Evolutionary conservation across 1,140 invertebrate species (phyloP).

Genomic region (Leptinotarsa defecta): DNA sequence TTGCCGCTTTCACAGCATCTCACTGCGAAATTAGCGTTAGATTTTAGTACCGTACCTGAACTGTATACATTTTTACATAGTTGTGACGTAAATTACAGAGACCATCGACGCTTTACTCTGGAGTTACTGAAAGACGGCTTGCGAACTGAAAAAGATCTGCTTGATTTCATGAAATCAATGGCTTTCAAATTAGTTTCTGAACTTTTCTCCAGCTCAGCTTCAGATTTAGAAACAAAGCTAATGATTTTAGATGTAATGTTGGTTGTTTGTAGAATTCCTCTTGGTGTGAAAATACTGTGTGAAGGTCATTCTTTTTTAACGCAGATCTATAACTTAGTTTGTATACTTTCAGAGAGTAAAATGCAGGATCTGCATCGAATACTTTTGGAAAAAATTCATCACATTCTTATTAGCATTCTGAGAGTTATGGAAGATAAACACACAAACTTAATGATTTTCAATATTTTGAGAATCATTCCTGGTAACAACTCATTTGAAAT

Average conservation of each 20-base stretch:
- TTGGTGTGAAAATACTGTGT: conserved; percentile 64
- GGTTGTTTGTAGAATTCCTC: conserved; percentile 63
- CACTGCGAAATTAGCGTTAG: conserved; percentile 69
- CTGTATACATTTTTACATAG: conserved; percentile 75
- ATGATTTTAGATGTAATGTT: conserved; percentile 67
- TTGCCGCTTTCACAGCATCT: conserved; percentile 70
- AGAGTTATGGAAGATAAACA: conserved; percentile 34
- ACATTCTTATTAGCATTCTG: conserved; percentile 37
- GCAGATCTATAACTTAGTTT: conserved; percentile 49
- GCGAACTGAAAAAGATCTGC: conserved; percentile 59
- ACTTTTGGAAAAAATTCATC: conserved; percentile 30
- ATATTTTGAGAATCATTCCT: conserved; percentile 27
- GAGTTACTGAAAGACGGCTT: conserved; percentile 69
- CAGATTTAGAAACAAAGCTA: conserved; percentile 62
- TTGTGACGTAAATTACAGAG: conserved; percentile 64
- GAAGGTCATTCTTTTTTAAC: conserved; percentile 66
- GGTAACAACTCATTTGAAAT: background rate
- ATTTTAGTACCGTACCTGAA: conserved; percentile 76
- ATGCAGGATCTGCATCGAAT: conserved; percentile 10
- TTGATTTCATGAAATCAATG: conserved; percentile 58
- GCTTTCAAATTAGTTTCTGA: conserved; percentile 63
- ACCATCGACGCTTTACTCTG: conserved; percentile 71
- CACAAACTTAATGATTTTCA: conserved; percentile 29
- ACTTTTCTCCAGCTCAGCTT: conserved; percentile 58
- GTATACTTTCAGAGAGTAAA: background rate